These are phyloP conservation scores for Astur gentilis DNA, from an alignment of 2,113 vertebrate genomes.

Conservation along the genomic window DNA sequence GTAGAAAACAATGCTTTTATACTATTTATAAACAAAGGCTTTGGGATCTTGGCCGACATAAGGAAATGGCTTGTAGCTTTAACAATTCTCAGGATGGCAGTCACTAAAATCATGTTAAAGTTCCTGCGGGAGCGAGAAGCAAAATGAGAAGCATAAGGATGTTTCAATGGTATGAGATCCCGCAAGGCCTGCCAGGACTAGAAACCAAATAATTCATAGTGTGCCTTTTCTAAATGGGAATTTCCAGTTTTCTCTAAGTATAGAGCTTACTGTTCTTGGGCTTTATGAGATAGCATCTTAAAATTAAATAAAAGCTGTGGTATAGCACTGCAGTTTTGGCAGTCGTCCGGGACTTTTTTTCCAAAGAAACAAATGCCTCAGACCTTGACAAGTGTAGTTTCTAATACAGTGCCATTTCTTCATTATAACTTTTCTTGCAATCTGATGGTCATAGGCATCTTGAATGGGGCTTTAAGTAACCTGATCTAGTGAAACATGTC, in stretches of 20 bases:
- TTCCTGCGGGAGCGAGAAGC: neutral
- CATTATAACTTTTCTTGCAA: neutral
- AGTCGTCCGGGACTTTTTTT: neutral
- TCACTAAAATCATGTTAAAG: neutral
- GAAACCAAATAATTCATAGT: neutral
- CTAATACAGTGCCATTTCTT: neutral
- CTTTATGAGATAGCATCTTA: neutral
- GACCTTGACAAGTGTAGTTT: neutral
- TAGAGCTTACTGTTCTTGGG: neutral
- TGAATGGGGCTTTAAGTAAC: neutral
- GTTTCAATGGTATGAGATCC: neutral
- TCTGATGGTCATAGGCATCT: neutral
- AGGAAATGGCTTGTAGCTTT: neutral
- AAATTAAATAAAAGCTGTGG: neutral
- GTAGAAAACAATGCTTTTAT: conserved; percentile 16
- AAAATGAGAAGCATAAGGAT: neutral
- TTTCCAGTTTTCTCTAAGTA: neutral
- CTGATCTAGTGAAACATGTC: neutral
- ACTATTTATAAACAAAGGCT: neutral
- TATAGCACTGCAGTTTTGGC: neutral
- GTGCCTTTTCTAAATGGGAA: neutral
- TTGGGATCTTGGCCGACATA: neutral
- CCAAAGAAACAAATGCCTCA: neutral
- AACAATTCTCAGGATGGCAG: neutral
- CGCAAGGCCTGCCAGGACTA: neutral